Evolutionary conservation across 2,797 vertebrate genomes (phyloP).

Genomic region (Phaenicophaeus curvirostris): DNA sequence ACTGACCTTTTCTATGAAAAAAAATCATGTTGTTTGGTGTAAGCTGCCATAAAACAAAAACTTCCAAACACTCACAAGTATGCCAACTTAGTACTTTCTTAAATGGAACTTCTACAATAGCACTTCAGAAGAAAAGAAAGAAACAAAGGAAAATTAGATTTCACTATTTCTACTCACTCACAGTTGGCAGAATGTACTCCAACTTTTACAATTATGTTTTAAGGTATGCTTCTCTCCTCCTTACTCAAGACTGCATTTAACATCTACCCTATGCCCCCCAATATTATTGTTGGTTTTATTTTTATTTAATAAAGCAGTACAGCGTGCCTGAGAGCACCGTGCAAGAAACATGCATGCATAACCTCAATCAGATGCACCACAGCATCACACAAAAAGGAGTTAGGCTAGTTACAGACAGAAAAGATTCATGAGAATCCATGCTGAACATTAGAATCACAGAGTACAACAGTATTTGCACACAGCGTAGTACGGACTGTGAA

Average conservation of each 20-base stretch:
- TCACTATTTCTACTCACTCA: not conserved
- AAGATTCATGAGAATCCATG: not conserved
- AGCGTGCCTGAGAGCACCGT: not conserved
- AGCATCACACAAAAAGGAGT: not conserved
- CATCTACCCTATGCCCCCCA: no score
- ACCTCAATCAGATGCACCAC: fast-evolving
- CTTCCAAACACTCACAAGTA: not conserved
- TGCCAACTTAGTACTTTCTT: not conserved
- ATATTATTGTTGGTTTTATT: not conserved
- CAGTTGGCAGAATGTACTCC: not conserved
- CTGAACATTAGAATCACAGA: not conserved
- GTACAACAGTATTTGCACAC: not conserved
- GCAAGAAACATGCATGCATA: not conserved
- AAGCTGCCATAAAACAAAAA: not conserved
- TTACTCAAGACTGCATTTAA: not conserved
- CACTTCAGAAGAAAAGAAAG: not conserved
- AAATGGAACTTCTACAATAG: not conserved
- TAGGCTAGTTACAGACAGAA: not conserved
- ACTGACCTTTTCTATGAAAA: not conserved
- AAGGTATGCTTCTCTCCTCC: not conserved
- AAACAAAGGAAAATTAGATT: not conserved
- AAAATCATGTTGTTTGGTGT: not conserved
- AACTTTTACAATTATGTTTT: not conserved
- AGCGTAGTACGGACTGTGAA: not conserved
- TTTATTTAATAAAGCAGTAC: not conserved